phyloP scores from a whole-genome alignment of 1,140 invertebrate genomes.

The Dermatophagoides farinae region DNA sequence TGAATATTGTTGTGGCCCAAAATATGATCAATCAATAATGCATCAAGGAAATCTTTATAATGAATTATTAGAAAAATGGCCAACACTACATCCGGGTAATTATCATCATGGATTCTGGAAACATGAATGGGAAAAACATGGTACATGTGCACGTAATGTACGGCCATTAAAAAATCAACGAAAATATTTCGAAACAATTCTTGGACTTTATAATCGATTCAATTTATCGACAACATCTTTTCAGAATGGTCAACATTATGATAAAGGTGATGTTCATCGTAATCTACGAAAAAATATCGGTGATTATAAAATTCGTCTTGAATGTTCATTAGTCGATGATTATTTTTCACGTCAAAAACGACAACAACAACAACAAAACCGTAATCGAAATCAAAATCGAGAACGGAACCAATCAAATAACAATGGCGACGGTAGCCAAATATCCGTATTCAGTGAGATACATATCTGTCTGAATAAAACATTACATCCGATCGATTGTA shows the following conservation, averaged over 20 bases:
- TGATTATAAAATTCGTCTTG: neutral
- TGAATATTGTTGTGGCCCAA: neutral
- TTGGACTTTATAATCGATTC: neutral
- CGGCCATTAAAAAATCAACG: neutral
- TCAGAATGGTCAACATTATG: neutral
- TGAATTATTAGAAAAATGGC: neutral
- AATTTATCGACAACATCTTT: neutral
- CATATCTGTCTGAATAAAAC: constrained; percentile 2
- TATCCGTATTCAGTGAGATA: neutral
- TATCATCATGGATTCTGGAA: constrained; percentile 2
- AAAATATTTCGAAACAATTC: neutral
- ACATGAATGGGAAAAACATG: constrained; percentile 4
- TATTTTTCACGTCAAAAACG: neutral
- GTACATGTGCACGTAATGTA: neutral
- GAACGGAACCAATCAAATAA: neutral
- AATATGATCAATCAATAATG: neutral
- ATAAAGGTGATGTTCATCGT: neutral
- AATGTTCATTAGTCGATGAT: neutral
- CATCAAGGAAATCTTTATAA: neutral
- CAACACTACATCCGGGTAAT: neutral
- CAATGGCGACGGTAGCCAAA: neutral
- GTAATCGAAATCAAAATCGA: neutral
- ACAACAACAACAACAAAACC: neutral
- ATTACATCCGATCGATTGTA: constrained; percentile 2
- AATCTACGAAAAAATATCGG: neutral